Base-by-base conservation (phyloP, 1,140 invertebrate genomes). In the Cydia strobilella region DNA sequence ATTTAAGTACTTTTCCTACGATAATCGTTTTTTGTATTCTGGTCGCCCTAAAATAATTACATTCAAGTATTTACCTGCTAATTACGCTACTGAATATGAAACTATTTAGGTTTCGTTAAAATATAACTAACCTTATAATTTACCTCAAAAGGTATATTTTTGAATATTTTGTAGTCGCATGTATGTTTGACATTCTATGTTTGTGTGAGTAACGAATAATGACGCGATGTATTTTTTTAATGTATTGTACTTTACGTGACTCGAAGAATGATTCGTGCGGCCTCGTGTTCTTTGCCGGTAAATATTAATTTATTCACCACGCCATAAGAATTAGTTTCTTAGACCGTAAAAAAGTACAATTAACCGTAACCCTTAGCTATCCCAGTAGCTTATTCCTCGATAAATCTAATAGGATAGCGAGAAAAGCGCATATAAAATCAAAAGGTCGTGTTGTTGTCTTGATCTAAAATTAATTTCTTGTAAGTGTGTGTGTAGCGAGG, bases 381-480 rank as follows among this genome's bases (percentile, higher is more conserved):
- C n/a, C n/a, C 7, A 23, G 20, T 66, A 69, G 65, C 42, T 13
- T 69, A 69, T 35, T 18, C 15, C 15, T n/a, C 63, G 1, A n/a
- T 10, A 27, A 35, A 66, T 69, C 6, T 0, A 71, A 51, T 5
- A 27, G 20, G 66, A 75, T 71, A 31, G 72, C 27, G 12, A 63
- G 54, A 48, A 76, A 77, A 69, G 27, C 65, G 63, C 71, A 78
- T 62, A 76, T 76, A 73, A 59, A 77, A 76, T 63, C 23, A 35
- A 65, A 77, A 81, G 76, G 74, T 80, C 77, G 79, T 77, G 80
- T 77, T 78, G 73, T 78, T 84, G 65, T 87, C 81, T 87, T 86
- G 83, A 86, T 82, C 84, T 84, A 84, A 85, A 83, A 85, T 86
- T 86, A 84, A 82, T 84, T 81, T 59, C 76, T 73, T 76, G 76